Base-by-base conservation (phyloP, 2,113 vertebrate species). In the Corvus cornix region DNA sequence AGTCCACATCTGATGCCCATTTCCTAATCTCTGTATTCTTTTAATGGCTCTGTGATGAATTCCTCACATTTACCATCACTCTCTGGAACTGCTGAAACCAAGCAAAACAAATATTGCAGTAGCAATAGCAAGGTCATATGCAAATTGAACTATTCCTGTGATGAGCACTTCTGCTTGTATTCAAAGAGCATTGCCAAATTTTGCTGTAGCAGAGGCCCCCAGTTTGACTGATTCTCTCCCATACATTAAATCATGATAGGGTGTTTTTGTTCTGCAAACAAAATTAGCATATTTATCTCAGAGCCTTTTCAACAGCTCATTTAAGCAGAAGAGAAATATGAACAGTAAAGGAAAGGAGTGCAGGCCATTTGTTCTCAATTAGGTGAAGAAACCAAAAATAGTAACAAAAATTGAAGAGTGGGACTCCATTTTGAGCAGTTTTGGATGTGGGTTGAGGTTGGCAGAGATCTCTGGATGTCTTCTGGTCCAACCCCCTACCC, bases 111-210 rank as follows among this genome's bases (percentile, higher is more conserved):
- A 67, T 27, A 69, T 17, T 66, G 59, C 63, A 88, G 41, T 48
- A 92, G 53, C 83, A 92, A 60, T 8, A 76, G 35, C 83, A 91
- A 95, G 84, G 73, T 87, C 73, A 59, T 74, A 95, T 90, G 95
- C 76, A 96, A 94, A 95, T 74, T 11, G 11, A 72, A 66, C 59
- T 51, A 58, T 81, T 89, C 26, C 81, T 78, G 5, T 78, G 77
- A 92, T 77, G 41, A 89, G 77, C 64, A 33, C 11, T 92, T 83
- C n/a, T 79, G 72, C 76, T 92, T 89, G 16, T 28, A 58, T 60
- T 86, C 53, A 68, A 87, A 82, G 4, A 73, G 9, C 1, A 0
- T 19, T 80, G 73, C 59, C 39, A 66, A 41, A n/a, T 69, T 73
- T 70, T 69, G 41, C 68, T 70, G 30, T 13, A 74, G 59, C 43